Base-by-base conservation (phyloP, 2,888 invertebrate genomes). In the Mimas tiliae region DNA sequence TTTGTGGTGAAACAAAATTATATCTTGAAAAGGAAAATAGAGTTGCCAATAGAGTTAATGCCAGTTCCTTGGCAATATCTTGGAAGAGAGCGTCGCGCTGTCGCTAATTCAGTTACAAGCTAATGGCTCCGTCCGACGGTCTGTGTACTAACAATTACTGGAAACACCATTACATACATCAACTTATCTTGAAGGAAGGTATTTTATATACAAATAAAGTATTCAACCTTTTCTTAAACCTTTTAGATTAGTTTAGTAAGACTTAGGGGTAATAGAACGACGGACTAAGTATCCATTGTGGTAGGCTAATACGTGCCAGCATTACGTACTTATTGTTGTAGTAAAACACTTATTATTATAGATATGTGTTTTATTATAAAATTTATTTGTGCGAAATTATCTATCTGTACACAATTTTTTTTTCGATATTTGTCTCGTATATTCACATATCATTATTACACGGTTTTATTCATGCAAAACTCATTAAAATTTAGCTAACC, bases 61-160 rank as follows among this genome's bases (percentile, higher is more conserved):
- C 33, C 53, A 55, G 42, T 58, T 55, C 3, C 52, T 52, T 9
- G 27, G 7, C 27, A 16, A 16, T 58, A 42, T 42, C 58, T 58
- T 58, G 11, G 34, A 58, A 65, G 58, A 77, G 78, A 73, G 74
- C 74, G 69, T 66, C 72, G 75, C 67, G 66, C 38, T 67, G 68
- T 71, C 72, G 74, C 75, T 86, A 86, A 88, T 83, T 83, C 77
- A 76, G 75, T 88, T 88, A 85, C 71, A 66, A 69, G 70, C 71
- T 86, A 87, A 88, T 86, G 80, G 81, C 70, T 75, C 73, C 73
- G 81, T 69, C 78, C 73, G 76, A 79, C 72, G 76, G 79, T 79
- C 82, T 82, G 81, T 84, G 78, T 85, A 80, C 81, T 73, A 80
- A 83, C 81, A 80, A 77, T 79, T 80, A 78, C 69, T 71, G 63